A percentile compares a stretch with the other conserved stretches of the same genome.
phyloP scores from a whole-genome alignment of 2,888 invertebrate species.

The Cosmorhoe ocellata region DNA sequence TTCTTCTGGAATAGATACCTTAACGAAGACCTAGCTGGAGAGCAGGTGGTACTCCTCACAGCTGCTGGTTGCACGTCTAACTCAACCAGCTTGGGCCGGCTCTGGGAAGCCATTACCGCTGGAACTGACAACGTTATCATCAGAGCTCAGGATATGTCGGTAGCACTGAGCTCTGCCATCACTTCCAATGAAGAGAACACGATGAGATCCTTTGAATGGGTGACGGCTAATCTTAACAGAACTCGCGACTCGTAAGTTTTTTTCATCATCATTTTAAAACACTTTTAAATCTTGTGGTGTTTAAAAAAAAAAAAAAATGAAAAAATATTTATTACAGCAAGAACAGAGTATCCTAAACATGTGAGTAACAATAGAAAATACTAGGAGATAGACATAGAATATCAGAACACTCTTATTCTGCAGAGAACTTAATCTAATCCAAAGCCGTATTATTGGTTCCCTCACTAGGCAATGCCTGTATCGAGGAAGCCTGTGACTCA shows the following conservation, averaged over 20 bases:
- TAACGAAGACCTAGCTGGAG: constrained; percentile 83
- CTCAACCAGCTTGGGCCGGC: constrained; percentile 52
- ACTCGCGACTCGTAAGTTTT: constrained; percentile 47
- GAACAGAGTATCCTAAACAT: too few relatives aligned
- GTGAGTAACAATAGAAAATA: too few relatives aligned
- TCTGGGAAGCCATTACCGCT: constrained; percentile 54
- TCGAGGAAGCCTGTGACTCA: too few relatives aligned
- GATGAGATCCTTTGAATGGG: constrained; percentile 78
- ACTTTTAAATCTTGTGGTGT: too few relatives aligned
- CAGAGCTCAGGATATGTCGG: constrained; percentile 67
- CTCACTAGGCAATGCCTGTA: too few relatives aligned
- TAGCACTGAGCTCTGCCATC: constrained; percentile 75
- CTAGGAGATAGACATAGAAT: too few relatives aligned
- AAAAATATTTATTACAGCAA: too few relatives aligned
- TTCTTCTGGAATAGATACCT: constrained; percentile 85
- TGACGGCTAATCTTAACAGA: constrained; percentile 55
- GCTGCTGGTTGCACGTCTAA: constrained; percentile 87
- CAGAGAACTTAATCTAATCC: too few relatives aligned
- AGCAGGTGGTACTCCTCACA: constrained; percentile 84
- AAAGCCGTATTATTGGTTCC: too few relatives aligned
- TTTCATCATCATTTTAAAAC: not conserved
- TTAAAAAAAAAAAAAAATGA: too few relatives aligned
- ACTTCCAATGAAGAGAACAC: constrained; percentile 81
- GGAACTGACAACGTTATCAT: constrained; percentile 42
- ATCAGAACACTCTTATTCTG: too few relatives aligned